Percentiles rank a stretch among this genome's conserved stretches.
phyloP scores from a whole-genome alignment of 2,113 vertebrate species.

The Amphiprion percula region DNA sequence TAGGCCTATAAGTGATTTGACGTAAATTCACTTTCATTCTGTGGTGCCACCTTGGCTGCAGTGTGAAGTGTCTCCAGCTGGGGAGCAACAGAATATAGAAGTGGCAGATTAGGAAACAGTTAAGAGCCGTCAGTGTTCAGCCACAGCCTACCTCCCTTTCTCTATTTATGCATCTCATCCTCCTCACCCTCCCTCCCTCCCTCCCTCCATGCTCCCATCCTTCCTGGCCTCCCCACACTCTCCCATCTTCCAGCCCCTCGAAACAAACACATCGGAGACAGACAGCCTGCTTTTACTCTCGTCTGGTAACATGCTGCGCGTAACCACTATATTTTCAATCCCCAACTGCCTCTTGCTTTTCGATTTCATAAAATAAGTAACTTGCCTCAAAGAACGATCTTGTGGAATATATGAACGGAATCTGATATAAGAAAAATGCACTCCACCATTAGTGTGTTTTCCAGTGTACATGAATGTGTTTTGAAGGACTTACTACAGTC shows the following conservation, averaged over 20 bases:
- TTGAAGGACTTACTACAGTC: background rate
- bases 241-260: constrained; percentile 36
- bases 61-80: constrained; percentile 41
- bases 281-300: constrained; percentile 32
- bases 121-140: constrained; percentile 54
- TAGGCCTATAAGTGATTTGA: constrained; percentile 4
- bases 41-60: constrained; percentile 4
- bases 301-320: constrained; percentile 25
- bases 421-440: background rate
- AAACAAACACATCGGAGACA: constrained; percentile 60
- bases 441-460: background rate
- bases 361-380: constrained; percentile 3
- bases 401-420: background rate
- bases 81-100: constrained; percentile 50
- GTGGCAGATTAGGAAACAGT: constrained; percentile 65
- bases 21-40: background rate
- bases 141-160: constrained; percentile 28
- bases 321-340: constrained; percentile 4
- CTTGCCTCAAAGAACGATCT: background rate
- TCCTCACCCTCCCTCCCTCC: background rate
- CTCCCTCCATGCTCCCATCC: background rate
- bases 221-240: constrained; percentile 4
- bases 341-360: background rate
- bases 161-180: background rate
- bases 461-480: background rate